Conservation (phyloP, 2,888 invertebrate genomes). For the Priocnemis perturbator region DNA sequence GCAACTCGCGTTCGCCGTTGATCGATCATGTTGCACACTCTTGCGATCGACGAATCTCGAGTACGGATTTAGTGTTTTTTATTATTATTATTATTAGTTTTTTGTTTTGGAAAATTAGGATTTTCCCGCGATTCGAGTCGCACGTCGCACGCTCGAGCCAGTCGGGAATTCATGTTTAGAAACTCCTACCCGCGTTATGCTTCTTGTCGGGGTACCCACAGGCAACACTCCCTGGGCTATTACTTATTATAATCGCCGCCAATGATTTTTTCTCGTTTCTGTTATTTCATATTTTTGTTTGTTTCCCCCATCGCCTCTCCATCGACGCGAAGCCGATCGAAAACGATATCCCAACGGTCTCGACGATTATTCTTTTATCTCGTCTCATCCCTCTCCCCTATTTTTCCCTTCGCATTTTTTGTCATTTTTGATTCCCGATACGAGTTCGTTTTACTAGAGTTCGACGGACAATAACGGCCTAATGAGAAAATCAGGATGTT, state of each 20-base stretch:
- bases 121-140: conserved; percentile 68
- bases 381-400: conserved; percentile 13
- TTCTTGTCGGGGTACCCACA: conserved; percentile 72
- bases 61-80: conserved; percentile 58
- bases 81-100: conserved; percentile 50
- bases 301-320: not conserved
- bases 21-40: not conserved
- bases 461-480: conserved; percentile 65
- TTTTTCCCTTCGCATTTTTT: conserved; percentile 10
- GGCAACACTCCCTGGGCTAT: conserved; percentile 58
- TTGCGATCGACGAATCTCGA: too few relatives aligned
- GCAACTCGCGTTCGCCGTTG: conserved; percentile 24
- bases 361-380: conserved; percentile 9
- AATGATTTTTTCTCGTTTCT: not conserved
- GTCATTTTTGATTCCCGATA: conserved; percentile 44
- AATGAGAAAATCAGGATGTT: conserved; percentile 73
- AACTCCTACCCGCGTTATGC: conserved; percentile 76
- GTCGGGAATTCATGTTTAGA: conserved; percentile 70
- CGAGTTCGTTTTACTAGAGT: conserved; percentile 57
- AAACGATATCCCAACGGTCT: conserved; percentile 14
- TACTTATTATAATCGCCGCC: conserved; percentile 11
- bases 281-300: too few relatives aligned
- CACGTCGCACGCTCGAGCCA: conserved; percentile 59
- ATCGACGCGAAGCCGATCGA: conserved; percentile 1
- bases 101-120: conserved; percentile 69